A percentile compares a stretch with the other conserved stretches of the same genome.
Evolutionary conservation across 2,797 vertebrate genomes (phyloP).

Genomic region (Sebastes matsubarae): DNA sequence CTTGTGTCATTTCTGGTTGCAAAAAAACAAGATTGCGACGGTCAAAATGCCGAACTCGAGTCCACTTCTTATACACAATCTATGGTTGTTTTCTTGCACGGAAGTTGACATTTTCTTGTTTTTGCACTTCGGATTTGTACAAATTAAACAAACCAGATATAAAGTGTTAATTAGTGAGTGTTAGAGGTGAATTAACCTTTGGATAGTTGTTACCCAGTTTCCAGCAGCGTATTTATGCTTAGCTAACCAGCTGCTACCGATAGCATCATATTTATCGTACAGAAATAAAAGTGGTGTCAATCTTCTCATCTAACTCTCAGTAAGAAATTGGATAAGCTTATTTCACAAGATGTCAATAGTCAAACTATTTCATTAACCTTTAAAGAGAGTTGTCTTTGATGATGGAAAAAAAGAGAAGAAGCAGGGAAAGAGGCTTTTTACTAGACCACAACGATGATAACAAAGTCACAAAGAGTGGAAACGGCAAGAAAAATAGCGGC

Average conservation of each 20-base stretch:
- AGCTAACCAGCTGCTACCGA: not conserved
- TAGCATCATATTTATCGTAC: not conserved
- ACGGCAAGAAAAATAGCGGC: not conserved
- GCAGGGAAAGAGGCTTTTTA: not conserved
- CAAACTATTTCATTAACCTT: not conserved
- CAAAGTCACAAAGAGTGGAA: not conserved
- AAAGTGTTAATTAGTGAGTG: not conserved
- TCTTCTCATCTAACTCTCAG: not conserved
- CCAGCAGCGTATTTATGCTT: not conserved
- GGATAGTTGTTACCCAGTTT: not conserved
- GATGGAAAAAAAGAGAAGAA: not conserved
- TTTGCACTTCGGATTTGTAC: not conserved
- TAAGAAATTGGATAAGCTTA: not conserved
- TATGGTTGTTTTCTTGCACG: not conserved
- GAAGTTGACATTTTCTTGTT: not conserved
- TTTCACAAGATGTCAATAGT: not conserved
- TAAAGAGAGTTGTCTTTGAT: not conserved
- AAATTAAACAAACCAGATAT: not conserved
- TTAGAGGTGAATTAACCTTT: not conserved
- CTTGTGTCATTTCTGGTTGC: too few relatives aligned
- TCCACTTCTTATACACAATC: too few relatives aligned
- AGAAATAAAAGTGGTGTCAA: not conserved
- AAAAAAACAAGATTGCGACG: too few relatives aligned
- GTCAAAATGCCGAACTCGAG: too few relatives aligned
- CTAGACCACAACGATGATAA: not conserved